A percentile compares a stretch with the other conserved stretches of the same genome.
Evolutionary conservation across 2,113 vertebrate species (phyloP).

Genomic region (Bambusicola thoracicus): DNA sequence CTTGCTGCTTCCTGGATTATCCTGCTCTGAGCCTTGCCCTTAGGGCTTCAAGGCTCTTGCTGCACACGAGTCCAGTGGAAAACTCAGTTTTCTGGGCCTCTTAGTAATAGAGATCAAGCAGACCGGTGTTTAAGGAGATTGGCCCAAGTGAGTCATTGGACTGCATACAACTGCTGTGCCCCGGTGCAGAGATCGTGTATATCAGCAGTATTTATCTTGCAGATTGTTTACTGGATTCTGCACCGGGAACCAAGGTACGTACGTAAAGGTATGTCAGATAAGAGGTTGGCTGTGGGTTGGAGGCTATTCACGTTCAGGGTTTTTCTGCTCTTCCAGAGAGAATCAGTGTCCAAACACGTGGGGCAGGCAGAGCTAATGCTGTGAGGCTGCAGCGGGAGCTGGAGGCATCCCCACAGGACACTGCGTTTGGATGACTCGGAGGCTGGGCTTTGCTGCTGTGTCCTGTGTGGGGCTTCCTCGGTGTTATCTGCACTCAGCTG

Average conservation of each 20-base stretch:
- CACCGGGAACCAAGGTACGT: background rate
- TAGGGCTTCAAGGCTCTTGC: background rate
- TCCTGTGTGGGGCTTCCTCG: background rate
- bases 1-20: background rate
- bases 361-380: background rate
- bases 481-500: background rate
- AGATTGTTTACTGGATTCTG: background rate
- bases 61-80: background rate
- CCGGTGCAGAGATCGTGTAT: background rate
- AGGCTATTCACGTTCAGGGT: background rate
- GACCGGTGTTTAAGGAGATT: background rate
- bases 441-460: background rate
- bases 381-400: background rate
- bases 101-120: background rate
- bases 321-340: background rate
- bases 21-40: background rate
- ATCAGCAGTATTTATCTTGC: background rate
- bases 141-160: background rate
- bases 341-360: background rate
- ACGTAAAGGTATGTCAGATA: background rate
- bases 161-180: rapidly evolving
- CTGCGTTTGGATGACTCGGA: background rate
- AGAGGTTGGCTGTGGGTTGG: background rate
- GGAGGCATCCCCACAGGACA: background rate
- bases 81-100: background rate